Evolutionary conservation across 2,888 invertebrate genomes (phyloP), one percentile per base, ranked within the genome.

Genomic region (Nemoura dubitans): DNA sequence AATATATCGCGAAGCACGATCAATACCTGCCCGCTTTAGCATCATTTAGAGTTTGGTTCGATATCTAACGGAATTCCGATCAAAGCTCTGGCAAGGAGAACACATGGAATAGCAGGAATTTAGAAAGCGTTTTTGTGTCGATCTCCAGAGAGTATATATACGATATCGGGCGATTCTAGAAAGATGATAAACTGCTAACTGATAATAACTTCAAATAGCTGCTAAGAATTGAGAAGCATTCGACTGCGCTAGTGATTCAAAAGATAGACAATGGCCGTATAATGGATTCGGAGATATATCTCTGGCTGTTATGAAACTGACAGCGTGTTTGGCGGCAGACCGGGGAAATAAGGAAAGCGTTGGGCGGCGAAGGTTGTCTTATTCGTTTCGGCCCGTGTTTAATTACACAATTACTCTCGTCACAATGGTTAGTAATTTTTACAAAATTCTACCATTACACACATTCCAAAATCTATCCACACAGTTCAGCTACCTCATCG

Each of bases 331-430:
- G 59, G 59, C 3, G 59, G 59, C 59, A 59, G 59, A 59, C 21
- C 59, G 21, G 21, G 59, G 59, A 59, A 59, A 59, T 59, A 2
- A 59, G 59, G 59, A 59, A 59, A 59, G 59, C 59, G 59, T 3
- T 59, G 59, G 59, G 59, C 59, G 59, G 59, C 59, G 59, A 59
- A 59, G 59, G 59, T 59, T 59, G 59, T 59, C 16, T 59, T 59
- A 59, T 59, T 59, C 59, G 59, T 21, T 59, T 59, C 59, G 59
- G 59, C 59, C 36, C 14, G 59, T 21, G 16, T 59, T 10, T 59
- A 59, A 59, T 59, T 59, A 21, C 59, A 59, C 59, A 59, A 59
- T 59, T n/a, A n/a, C n/a, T 10, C 59, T 1, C 59, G 59, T 21
- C 59, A 21, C 21, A 59, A 59, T 21, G 59, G 14, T 59, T 59